Conservation (phyloP, 2,113 vertebrate species). For the Regulus satrapa region DNA sequence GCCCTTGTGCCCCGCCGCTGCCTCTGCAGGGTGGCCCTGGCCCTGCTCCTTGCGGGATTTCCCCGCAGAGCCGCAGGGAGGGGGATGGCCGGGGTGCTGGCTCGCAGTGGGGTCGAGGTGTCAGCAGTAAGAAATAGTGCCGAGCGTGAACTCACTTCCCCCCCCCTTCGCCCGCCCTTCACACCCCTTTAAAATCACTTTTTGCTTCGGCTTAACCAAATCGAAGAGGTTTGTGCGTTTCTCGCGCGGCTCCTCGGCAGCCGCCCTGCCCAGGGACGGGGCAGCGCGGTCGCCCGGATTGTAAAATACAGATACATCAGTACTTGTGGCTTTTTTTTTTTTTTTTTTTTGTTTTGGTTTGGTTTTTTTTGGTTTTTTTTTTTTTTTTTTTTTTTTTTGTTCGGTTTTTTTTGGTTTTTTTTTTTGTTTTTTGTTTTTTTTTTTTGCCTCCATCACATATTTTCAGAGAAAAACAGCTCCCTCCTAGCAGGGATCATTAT, state of each 20-base stretch:
- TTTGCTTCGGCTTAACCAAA: background rate
- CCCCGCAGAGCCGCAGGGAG: background rate
- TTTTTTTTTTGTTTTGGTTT: too few relatives aligned
- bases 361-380: too few relatives aligned
- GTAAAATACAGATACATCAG: background rate
- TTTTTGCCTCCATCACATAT: background rate
- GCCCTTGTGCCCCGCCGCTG: background rate
- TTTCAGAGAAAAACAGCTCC: background rate
- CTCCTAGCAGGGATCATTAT: background rate
- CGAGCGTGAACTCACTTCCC: background rate
- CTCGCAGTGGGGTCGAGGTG: constrained; percentile 9
- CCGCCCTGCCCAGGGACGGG: background rate
- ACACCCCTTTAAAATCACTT: background rate
- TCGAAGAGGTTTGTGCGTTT: background rate
- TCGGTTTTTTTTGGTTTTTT: too few relatives aligned
- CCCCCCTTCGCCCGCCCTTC: background rate
- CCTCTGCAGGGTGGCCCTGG: background rate
- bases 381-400: too few relatives aligned
- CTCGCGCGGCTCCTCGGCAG: background rate
- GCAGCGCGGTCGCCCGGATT: background rate
- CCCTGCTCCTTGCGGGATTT: background rate
- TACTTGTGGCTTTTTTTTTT: background rate
- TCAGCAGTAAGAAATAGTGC: constrained; percentile 46
- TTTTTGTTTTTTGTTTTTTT: background rate
- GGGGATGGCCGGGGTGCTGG: background rate